Evolutionary conservation across 37 sponge, comb jelly and placozoan genomes (phyloP).

Genomic region (Corticium candelabrum): DNA sequence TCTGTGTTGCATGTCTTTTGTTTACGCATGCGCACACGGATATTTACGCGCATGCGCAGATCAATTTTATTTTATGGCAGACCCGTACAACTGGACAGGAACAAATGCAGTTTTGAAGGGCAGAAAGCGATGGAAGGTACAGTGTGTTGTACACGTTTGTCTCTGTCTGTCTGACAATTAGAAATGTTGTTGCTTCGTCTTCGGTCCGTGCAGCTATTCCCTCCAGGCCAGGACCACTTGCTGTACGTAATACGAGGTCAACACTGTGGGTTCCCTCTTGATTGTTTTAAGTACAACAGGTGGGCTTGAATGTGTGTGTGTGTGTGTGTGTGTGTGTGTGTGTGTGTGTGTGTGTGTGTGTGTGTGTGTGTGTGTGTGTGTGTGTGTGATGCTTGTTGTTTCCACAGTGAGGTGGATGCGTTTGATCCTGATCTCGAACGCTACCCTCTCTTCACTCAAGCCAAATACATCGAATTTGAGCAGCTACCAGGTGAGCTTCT

Average conservation of each 20-base stretch:
- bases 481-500: not conserved
- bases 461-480: not conserved
- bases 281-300: not conserved
- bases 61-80: not conserved
- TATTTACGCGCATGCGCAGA: no score
- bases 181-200: no score
- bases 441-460: not conserved
- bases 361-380: not conserved
- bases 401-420: constrained; percentile 1
- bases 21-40: no score
- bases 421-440: not conserved
- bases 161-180: not conserved
- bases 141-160: not conserved
- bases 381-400: no score
- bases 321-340: constrained; percentile 15
- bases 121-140: not conserved
- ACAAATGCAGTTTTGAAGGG: not conserved
- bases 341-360: constrained; percentile 18
- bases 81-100: not conserved
- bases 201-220: no score
- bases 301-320: not conserved
- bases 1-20: no score
- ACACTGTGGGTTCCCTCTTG: not conserved
- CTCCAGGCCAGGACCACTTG: not conserved
- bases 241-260: not conserved